Evolutionary conservation across 2,113 vertebrate species (phyloP).

Genomic region (Actenoides lindsayi): DNA sequence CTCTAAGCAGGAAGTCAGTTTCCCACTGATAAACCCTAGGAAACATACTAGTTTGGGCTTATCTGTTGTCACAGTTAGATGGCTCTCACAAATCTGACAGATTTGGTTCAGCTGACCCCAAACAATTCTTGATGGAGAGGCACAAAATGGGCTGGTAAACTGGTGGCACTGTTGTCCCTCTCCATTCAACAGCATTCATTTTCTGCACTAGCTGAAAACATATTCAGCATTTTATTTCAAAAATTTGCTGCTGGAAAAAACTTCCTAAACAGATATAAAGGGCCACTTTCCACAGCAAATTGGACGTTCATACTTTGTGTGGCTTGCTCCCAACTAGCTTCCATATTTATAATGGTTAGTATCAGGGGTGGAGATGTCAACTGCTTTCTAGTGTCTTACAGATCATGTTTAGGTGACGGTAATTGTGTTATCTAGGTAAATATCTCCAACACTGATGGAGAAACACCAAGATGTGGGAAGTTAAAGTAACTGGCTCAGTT

Average conservation of each 20-base stretch:
- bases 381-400: background rate
- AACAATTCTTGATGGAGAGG: background rate
- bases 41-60: background rate
- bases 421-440: background rate
- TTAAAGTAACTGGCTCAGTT: background rate
- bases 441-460: background rate
- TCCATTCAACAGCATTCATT: background rate
- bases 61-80: background rate
- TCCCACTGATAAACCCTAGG: background rate
- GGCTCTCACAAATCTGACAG: background rate
- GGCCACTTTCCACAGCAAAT: background rate
- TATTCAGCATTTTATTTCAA: background rate
- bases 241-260: background rate
- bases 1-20: background rate
- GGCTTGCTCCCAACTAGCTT: background rate
- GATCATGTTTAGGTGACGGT: background rate
- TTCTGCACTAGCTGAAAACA: background rate
- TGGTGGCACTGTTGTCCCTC: background rate
- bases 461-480: background rate
- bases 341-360: background rate
- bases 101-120: background rate
- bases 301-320: background rate
- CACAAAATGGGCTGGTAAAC: background rate
- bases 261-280: background rate
- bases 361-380: background rate